phyloP scores from a whole-genome alignment of 2,888 invertebrate genomes.

The Acanthosepion lycidas region DNA sequence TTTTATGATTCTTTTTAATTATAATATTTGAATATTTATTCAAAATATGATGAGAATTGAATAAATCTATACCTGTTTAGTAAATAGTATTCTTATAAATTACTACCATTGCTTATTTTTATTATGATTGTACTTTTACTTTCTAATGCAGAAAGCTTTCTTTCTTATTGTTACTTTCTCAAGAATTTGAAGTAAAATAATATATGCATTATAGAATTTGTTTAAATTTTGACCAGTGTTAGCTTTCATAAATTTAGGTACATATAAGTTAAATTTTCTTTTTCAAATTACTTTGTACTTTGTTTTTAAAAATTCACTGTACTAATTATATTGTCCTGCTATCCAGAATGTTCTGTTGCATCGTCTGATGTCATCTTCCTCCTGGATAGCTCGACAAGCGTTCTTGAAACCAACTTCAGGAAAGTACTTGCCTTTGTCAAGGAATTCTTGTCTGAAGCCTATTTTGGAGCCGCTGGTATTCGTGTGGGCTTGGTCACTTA shows the following conservation, averaged over 20 bases:
- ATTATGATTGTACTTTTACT: background rate
- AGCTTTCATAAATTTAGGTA: background rate
- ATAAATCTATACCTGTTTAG: too few species aligned
- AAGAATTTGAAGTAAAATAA: background rate
- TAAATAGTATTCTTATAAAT: too few species aligned
- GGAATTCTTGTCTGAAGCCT: slow-evolving; percentile 57
- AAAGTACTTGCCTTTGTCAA: slow-evolving; percentile 60
- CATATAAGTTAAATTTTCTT: background rate
- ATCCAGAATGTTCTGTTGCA: slow-evolving; percentile 52
- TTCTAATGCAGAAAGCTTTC: background rate
- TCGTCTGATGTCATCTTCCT: slow-evolving; percentile 64
- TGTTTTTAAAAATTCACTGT: background rate
- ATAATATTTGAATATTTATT: too few species aligned
- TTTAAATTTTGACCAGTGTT: background rate
- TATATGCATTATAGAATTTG: background rate
- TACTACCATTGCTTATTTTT: too few species aligned
- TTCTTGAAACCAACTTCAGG: slow-evolving; percentile 62
- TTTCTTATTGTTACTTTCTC: background rate
- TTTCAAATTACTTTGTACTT: background rate
- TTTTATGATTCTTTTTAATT: too few species aligned
- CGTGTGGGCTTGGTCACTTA: slow-evolving; percentile 59
- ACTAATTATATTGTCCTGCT: background rate
- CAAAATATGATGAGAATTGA: too few species aligned
- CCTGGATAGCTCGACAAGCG: slow-evolving; percentile 65
- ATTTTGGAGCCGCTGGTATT: slow-evolving; percentile 55